A percentile compares a stretch with the other conserved stretches of the same genome.
phyloP scores from a whole-genome alignment of 2,888 invertebrate species.

The Girardia tigrina region DNA sequence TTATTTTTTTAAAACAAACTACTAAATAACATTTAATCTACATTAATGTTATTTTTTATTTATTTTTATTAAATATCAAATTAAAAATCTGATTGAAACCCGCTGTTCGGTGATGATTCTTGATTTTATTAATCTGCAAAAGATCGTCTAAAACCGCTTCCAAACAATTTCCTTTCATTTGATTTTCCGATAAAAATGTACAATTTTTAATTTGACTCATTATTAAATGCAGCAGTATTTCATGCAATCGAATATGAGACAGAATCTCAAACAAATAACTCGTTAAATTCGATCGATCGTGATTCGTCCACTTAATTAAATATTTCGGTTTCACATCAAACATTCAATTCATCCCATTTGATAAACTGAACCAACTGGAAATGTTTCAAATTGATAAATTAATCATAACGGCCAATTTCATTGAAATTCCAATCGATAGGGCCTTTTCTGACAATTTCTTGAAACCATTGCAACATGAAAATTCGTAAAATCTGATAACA shows the following conservation, averaged over 20 bases:
- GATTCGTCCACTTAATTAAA: slow-evolving; percentile 65
- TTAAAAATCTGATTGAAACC: no score
- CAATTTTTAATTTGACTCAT: slow-evolving; percentile 80
- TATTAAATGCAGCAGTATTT: slow-evolving; percentile 73
- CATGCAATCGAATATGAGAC: slow-evolving; percentile 75
- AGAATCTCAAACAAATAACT: slow-evolving; percentile 74
- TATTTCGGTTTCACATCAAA: slow-evolving; percentile 76
- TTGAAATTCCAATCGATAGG: slow-evolving; percentile 44
- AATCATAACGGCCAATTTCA: slow-evolving; percentile 71
- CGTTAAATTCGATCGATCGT: slow-evolving; percentile 63
- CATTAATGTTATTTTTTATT: no score
- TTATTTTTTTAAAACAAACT: no score
- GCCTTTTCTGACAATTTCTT: slow-evolving; percentile 58
- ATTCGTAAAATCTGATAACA: slow-evolving; percentile 79
- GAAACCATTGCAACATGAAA: slow-evolving; percentile 80
- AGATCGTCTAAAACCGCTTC: slow-evolving; percentile 75
- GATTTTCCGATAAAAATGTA: slow-evolving; percentile 69
- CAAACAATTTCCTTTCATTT: slow-evolving; percentile 74
- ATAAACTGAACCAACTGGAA: slow-evolving; percentile 69
- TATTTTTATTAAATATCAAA: no score
- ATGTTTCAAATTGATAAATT: slow-evolving; percentile 68
- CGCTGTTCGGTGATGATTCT: slow-evolving; percentile 55
- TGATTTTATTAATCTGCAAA: slow-evolving; percentile 67
- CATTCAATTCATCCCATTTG: slow-evolving; percentile 74
- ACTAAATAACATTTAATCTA: no score